Conservation (phyloP, 2,888 invertebrate species). For the Physocephala rufipes region DNA sequence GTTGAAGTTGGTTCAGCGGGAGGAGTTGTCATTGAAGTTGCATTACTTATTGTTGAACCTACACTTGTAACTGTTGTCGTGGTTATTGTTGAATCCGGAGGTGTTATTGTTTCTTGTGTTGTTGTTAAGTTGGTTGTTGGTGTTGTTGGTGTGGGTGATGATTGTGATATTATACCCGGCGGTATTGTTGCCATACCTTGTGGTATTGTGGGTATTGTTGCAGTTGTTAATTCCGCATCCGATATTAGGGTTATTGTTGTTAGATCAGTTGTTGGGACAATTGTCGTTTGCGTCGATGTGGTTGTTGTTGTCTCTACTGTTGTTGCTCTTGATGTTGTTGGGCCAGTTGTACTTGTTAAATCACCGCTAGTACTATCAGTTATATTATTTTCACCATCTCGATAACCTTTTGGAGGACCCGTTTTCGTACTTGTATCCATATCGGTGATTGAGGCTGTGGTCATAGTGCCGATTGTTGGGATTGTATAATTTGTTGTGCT, state of each 20-base stretch:
- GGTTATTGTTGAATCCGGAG: background rate
- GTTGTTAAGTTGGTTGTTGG: no score
- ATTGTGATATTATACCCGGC: no score
- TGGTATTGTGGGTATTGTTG: background rate
- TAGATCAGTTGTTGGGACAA: background rate
- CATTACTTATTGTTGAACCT: background rate
- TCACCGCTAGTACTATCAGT: slow-evolving; percentile 52
- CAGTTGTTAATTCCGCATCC: background rate
- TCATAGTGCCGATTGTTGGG: slow-evolving; percentile 46
- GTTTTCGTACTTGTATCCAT: slow-evolving; percentile 53
- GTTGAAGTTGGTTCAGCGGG: background rate
- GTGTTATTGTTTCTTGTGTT: no score
- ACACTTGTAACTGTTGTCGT: background rate
- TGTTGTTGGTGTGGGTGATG: no score
- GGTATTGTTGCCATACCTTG: no score
- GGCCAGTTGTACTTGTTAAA: slow-evolving; percentile 40
- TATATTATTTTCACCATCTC: slow-evolving; percentile 65
- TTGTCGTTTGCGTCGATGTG: background rate
- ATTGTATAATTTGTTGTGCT: slow-evolving; percentile 42
- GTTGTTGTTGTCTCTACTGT: background rate
- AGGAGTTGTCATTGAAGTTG: no score
- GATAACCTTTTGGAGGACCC: slow-evolving; percentile 62
- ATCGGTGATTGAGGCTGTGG: slow-evolving; percentile 20
- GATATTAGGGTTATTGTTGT: background rate
- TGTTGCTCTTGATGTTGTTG: slow-evolving; percentile 38